Conservation (phyloP, 2,113 vertebrate species). For the Paradoxurus hermaphroditus region DNA sequence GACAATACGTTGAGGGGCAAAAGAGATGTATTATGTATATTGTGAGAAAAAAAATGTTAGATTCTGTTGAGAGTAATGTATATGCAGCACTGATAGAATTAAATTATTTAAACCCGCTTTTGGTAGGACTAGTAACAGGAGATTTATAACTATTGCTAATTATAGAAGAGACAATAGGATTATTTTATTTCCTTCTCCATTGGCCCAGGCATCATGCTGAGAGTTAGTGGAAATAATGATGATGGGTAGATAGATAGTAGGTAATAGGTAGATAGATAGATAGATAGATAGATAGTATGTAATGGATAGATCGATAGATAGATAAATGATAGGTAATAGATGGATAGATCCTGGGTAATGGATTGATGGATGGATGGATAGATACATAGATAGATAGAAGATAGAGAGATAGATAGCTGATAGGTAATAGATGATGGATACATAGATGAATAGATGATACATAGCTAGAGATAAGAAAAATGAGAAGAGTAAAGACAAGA, state of each 20-base stretch:
- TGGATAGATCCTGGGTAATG: too few species aligned
- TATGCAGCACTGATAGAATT: not conserved
- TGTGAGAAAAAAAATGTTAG: not conserved
- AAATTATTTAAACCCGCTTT: constrained; percentile 26
- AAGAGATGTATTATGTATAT: not conserved
- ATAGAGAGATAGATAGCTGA: not conserved
- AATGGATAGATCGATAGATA: not conserved
- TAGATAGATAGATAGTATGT: not conserved
- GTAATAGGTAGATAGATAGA: not conserved
- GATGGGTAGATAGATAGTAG: too few species aligned
- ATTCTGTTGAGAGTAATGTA: constrained; percentile 1
- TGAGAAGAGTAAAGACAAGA: not conserved
- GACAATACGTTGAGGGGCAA: not conserved
- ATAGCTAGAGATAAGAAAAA: not conserved
- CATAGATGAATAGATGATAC: not conserved
- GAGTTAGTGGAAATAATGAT: not conserved
- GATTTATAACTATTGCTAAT: not conserved
- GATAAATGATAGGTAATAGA: too few species aligned
- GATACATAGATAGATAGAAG: not conserved
- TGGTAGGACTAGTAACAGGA: not conserved
- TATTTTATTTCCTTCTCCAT: not conserved
- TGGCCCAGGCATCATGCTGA: not conserved
- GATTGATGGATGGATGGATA: too few species aligned
- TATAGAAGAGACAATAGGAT: not conserved
- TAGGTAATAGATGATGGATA: not conserved